Evolutionary conservation across 1,140 invertebrate species (phyloP).

Genomic region (Leptinotarsa texana): DNA sequence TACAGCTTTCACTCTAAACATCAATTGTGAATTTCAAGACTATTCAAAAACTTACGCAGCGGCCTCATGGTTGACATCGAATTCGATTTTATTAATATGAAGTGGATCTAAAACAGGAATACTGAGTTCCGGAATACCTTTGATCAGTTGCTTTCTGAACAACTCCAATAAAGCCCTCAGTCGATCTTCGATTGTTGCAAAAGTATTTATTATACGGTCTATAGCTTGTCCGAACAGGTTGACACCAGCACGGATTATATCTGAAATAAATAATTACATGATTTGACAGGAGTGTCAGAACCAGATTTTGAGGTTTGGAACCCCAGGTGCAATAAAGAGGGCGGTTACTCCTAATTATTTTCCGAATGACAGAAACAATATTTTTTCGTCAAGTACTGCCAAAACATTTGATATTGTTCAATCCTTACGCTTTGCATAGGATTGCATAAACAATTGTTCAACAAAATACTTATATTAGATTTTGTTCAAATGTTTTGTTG

Average conservation of each 20-base stretch:
- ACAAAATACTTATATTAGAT: too few relatives aligned
- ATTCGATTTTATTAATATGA: conserved; percentile 49
- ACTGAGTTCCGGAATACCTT: conserved; percentile 52
- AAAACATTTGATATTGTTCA: too few relatives aligned
- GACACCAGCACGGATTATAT: conserved; percentile 49
- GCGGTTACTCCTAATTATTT: background rate
- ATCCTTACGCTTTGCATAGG: too few relatives aligned
- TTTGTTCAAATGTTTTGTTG: too few relatives aligned
- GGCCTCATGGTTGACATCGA: conserved; percentile 51
- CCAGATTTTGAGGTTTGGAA: background rate
- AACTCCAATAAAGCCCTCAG: conserved; percentile 49
- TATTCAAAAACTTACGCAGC: conserved; percentile 42
- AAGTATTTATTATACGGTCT: conserved; percentile 48
- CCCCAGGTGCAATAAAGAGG: background rate
- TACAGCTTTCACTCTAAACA: too few relatives aligned
- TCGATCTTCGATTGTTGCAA: conserved; percentile 47
- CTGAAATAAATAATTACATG: conserved; percentile 35
- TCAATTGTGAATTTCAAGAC: too few relatives aligned
- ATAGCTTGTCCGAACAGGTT: conserved; percentile 46
- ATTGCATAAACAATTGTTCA: too few relatives aligned
- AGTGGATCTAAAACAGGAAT: conserved; percentile 53
- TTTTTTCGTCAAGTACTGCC: background rate
- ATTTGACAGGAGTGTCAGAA: background rate
- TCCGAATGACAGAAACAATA: background rate
- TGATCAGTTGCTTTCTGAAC: conserved; percentile 48